Base-by-base conservation (phyloP, 2,888 invertebrate genomes). In the Ptilodon capucinus region DNA sequence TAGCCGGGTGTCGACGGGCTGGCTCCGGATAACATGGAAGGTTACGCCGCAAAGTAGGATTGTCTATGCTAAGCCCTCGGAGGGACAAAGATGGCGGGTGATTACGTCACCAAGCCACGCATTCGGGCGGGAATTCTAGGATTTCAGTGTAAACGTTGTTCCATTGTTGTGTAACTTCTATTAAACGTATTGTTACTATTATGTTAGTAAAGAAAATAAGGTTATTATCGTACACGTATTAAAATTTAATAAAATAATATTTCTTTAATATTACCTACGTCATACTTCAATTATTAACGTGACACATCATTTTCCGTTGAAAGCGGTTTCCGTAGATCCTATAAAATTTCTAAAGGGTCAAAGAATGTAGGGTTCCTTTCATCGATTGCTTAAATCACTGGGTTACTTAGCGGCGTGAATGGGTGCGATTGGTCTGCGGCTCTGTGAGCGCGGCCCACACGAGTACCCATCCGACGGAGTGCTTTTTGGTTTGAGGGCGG, bases 391-490 rank as follows among this genome's bases (percentile, higher is more conserved):
- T 64, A 74, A 74, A 71, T 71, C 64, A 69, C 64, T 51, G 57
- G 73, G 74, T 78, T 78, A 80, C 79, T 81, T 78, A 79, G 72
- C 67, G 51, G 47, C 34, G 47, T 61, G 70, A 73, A 71, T 70
- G 60, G 60, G 50, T 51, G 56, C 48, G 54, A 59, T 63, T 47
- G 52, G 64, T 51, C 56, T 60, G 48, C 54, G 58, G 52, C 48
- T 40, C 47, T 16, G 52, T 17, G 14, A 28, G 43, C 54, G 70
- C 25, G 66, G 68, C 71, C 60, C 65, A 63, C 64, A 63, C 64
- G 71, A 75, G 77, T 71, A 70, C 64, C 64, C 62, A 65, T 64
- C 61, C 64, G 55, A 57, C 62, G 64, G 74, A 81, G 76, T 75
- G 77, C 74, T 78, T 75, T 79, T 63, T 68, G 65, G 49, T 67